These are phyloP conservation scores for Synergus itoensis DNA, from an alignment of 2,888 invertebrate species.

Conservation along the genomic window DNA sequence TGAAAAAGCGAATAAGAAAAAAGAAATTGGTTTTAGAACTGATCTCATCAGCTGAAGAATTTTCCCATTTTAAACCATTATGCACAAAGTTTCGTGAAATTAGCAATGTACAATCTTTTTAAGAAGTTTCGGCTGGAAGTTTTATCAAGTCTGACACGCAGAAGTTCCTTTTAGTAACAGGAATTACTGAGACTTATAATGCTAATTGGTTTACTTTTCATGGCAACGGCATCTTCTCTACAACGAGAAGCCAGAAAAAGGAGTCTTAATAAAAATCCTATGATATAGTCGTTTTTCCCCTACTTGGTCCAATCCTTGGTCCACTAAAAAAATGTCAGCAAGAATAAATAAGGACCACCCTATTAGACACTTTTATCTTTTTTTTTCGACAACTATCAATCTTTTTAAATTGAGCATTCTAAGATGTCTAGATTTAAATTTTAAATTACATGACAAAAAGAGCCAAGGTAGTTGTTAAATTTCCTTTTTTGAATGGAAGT, in stretches of 20 bases:
- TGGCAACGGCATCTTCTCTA: slow-evolving; percentile 14
- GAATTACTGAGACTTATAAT: slow-evolving; percentile 19
- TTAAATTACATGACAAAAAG: background rate
- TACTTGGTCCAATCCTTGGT: slow-evolving; percentile 3
- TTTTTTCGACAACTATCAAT: background rate
- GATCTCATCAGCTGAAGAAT: slow-evolving; percentile 7
- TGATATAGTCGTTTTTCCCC: slow-evolving; percentile 11
- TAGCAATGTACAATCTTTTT: slow-evolving; percentile 23
- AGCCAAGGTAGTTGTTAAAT: slow-evolving; percentile 10
- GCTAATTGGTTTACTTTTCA: slow-evolving; percentile 42
- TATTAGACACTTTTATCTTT: background rate
- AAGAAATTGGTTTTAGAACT: background rate
- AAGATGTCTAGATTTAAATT: slow-evolving; percentile 1
- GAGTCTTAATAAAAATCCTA: slow-evolving; percentile 14
- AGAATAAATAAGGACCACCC: too few species aligned
- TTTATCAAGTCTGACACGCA: slow-evolving; percentile 23
- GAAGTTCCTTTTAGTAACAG: slow-evolving; percentile 30
- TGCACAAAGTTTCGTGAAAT: slow-evolving; percentile 13
- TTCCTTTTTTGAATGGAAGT: slow-evolving; percentile 2
- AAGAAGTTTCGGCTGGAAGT: background rate
- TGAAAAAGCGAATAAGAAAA: background rate
- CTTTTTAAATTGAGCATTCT: background rate
- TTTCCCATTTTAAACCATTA: slow-evolving; percentile 3
- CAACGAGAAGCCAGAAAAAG: background rate
- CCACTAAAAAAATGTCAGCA: too few species aligned